A percentile compares a stretch with the other conserved stretches of the same genome.
phyloP scores from a whole-genome alignment of 2,113 vertebrate genomes.

The Syrrhaptes paradoxus region DNA sequence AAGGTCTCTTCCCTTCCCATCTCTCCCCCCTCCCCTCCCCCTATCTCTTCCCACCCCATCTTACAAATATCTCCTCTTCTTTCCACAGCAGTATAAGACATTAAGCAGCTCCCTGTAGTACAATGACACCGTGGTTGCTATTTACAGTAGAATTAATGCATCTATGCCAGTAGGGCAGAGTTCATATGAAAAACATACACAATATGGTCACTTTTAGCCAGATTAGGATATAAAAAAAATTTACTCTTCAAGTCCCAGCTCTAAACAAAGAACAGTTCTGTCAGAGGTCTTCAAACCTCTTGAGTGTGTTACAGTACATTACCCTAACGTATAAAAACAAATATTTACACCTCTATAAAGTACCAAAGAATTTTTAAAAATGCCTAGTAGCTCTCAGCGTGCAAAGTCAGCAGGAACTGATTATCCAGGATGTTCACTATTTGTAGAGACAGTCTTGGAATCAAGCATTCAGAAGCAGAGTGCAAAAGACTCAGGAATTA shows the following conservation, averaged over 20 bases:
- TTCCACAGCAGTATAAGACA: constrained; percentile 55
- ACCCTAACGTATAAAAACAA: constrained; percentile 69
- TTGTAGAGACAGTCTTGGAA: constrained; percentile 55
- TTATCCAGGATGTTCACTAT: constrained; percentile 71
- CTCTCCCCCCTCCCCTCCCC: not conserved
- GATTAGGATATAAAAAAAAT: constrained; percentile 49
- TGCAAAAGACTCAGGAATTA: constrained; percentile 59
- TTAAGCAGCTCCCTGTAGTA: constrained; percentile 59
- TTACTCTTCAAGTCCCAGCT: constrained; percentile 36
- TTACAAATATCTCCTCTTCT: constrained; percentile 36
- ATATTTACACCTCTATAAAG: constrained; percentile 78
- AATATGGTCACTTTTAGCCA: constrained; percentile 52
- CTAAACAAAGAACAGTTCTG: constrained; percentile 41
- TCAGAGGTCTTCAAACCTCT: constrained; percentile 19
- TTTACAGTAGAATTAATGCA: constrained; percentile 72
- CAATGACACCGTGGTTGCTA: constrained; percentile 58
- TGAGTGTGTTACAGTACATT: constrained; percentile 51
- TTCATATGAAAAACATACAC: constrained; percentile 69
- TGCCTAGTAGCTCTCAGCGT: constrained; percentile 76
- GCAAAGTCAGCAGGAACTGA: constrained; percentile 82
- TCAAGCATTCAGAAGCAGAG: constrained; percentile 74
- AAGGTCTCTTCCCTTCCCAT: not conserved
- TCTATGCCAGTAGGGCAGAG: constrained; percentile 66
- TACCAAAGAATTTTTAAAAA: constrained; percentile 75
- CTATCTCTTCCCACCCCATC: not conserved